Conservation (phyloP, 2,888 invertebrate species). For the Xestia c-nigrum region DNA sequence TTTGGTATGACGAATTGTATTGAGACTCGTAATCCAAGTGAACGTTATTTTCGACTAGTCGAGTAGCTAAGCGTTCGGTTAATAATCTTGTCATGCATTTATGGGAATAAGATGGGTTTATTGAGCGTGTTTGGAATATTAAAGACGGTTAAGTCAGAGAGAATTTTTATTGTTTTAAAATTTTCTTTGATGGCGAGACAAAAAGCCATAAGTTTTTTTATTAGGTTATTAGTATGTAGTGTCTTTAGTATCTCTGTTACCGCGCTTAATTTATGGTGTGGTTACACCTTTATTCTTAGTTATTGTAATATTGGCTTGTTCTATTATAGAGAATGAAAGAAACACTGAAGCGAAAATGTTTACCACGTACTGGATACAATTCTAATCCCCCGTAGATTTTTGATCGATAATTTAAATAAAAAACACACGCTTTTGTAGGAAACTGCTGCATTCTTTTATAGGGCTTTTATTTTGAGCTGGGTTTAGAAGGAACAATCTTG, state of each 20-base stretch:
- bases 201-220: not conserved
- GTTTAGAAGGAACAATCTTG: too few species aligned
- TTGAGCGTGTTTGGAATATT: slow-evolving; percentile 10
- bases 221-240: slow-evolving; percentile 10
- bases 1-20: slow-evolving; percentile 85
- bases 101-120: slow-evolving; percentile 8
- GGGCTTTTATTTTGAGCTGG: too few species aligned
- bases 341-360: too few species aligned
- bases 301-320: not conserved
- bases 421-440: too few species aligned
- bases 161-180: slow-evolving; percentile 19
- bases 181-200: not conserved
- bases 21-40: slow-evolving; percentile 74
- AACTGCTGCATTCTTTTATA: too few species aligned
- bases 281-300: not conserved
- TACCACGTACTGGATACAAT: too few species aligned
- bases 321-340: too few species aligned
- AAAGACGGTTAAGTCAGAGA: not conserved
- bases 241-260: not conserved
- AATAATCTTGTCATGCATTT: slow-evolving; percentile 52
- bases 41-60: slow-evolving; percentile 43
- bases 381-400: too few species aligned
- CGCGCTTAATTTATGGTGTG: not conserved
- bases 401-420: too few species aligned
- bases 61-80: slow-evolving; percentile 40